These are phyloP conservation scores for Podarcis raffonei DNA, from an alignment of 2,113 vertebrate species.

Conservation along the genomic window DNA sequence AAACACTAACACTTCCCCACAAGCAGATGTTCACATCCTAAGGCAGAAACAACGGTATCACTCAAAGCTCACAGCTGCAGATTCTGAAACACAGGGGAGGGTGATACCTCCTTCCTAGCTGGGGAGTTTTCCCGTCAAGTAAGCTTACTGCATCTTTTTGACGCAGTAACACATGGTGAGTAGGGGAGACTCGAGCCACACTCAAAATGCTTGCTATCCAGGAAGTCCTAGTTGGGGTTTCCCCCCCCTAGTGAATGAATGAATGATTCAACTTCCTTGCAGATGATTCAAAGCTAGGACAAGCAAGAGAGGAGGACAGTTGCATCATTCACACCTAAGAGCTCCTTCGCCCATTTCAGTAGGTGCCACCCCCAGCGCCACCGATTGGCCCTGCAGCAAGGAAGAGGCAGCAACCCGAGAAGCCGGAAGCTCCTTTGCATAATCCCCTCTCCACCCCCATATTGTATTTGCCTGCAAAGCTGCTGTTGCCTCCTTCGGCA, in stretches of 20 bases:
- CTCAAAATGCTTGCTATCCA: background rate
- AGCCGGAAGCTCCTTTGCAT: background rate
- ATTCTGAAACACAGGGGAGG: background rate
- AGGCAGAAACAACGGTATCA: no score
- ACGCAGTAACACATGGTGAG: background rate
- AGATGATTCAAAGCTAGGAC: background rate
- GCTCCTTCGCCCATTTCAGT: background rate
- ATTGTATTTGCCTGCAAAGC: background rate
- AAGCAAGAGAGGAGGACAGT: background rate
- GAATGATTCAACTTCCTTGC: background rate
- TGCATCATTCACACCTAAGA: background rate
- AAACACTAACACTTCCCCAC: no score
- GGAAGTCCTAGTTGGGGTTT: background rate
- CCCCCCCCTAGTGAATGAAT: background rate
- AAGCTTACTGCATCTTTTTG: background rate
- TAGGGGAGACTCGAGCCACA: no score
- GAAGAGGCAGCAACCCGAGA: no score
- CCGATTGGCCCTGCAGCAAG: background rate
- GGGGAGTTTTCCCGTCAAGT: background rate
- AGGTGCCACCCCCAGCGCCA: no score
- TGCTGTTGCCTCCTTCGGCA: background rate
- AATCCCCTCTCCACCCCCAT: background rate
- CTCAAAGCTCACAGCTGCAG: no score
- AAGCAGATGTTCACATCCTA: no score
- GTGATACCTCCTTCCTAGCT: background rate